phyloP scores from a whole-genome alignment of 2,888 invertebrate species.

The Icerya purchasi region DNA sequence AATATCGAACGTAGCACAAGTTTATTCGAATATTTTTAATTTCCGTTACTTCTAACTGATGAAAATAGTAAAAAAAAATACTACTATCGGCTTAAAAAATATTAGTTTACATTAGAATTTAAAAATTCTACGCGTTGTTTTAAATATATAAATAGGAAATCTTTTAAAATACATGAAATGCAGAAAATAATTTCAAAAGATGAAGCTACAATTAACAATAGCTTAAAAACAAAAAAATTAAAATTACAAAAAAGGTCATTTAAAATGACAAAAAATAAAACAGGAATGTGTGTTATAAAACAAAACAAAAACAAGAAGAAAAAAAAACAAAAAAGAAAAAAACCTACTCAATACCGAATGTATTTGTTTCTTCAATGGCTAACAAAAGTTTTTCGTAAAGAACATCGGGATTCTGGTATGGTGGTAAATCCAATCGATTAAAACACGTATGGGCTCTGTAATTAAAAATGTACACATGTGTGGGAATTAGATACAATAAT shows the following conservation, averaged over 20 bases:
- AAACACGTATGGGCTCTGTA: slow-evolving; percentile 86
- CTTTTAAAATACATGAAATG: too few species aligned
- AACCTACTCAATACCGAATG: slow-evolving; percentile 74
- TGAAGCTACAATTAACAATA: too few species aligned
- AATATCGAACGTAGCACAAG: too few species aligned
- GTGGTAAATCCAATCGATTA: slow-evolving; percentile 87
- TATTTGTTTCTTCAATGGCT: slow-evolving; percentile 89
- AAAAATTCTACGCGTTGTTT: too few species aligned
- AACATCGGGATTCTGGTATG: slow-evolving; percentile 78
- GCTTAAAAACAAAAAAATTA: not conserved
- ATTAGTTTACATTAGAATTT: too few species aligned
- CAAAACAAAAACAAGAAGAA: slow-evolving; percentile 4
- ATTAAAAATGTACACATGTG: slow-evolving; percentile 18
- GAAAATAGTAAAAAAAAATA: too few species aligned
- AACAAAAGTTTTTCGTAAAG: slow-evolving; percentile 76
- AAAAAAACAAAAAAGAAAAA: slow-evolving; percentile 7
- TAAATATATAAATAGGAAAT: too few species aligned
- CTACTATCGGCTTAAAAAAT: too few species aligned
- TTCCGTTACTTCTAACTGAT: too few species aligned
- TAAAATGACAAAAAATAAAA: not conserved
- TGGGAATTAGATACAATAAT: slow-evolving; percentile 1
- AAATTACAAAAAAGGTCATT: not conserved
- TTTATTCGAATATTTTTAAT: too few species aligned
- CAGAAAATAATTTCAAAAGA: too few species aligned
- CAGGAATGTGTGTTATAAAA: slow-evolving; percentile 1